Evolutionary conservation across 2,797 vertebrate genomes (phyloP).

Genomic region (Dendrocincla fuliginosa): DNA sequence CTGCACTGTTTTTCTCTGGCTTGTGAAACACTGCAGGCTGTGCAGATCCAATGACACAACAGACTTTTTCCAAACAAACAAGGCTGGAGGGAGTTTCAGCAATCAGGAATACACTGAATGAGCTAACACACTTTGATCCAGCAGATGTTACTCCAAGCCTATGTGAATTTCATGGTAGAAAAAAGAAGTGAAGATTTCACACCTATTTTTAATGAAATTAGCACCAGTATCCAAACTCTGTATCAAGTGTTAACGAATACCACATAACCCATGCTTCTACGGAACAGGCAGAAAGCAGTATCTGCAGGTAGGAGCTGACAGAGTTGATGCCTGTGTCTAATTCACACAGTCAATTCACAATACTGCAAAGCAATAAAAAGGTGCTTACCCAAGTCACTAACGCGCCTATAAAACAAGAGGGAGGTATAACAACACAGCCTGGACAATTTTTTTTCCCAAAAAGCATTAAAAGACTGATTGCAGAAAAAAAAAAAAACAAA

Average conservation of each 20-base stretch:
- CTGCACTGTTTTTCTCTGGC: neutral
- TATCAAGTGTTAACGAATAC: neutral
- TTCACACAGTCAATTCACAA: neutral
- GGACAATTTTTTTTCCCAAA: neutral
- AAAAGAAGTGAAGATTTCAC: neutral
- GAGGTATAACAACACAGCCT: neutral
- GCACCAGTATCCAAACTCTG: neutral
- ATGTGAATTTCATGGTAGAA: neutral
- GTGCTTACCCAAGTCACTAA: neutral
- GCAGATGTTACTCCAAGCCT: neutral
- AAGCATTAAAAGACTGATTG: neutral
- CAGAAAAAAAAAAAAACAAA: neutral
- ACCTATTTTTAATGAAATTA: neutral
- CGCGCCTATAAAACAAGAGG: neutral
- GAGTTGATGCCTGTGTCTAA: neutral
- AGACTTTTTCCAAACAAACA: neutral
- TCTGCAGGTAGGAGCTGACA: neutral
- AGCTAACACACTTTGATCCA: neutral
- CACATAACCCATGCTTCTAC: neutral
- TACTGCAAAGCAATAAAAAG: neutral
- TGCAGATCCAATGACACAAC: neutral
- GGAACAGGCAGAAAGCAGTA: neutral
- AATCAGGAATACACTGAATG: neutral
- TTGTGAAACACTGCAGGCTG: neutral
- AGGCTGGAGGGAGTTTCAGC: neutral